Evolutionary conservation across 2,113 vertebrate genomes (phyloP).

Genomic region (Erythrolamprus reginae): DNA sequence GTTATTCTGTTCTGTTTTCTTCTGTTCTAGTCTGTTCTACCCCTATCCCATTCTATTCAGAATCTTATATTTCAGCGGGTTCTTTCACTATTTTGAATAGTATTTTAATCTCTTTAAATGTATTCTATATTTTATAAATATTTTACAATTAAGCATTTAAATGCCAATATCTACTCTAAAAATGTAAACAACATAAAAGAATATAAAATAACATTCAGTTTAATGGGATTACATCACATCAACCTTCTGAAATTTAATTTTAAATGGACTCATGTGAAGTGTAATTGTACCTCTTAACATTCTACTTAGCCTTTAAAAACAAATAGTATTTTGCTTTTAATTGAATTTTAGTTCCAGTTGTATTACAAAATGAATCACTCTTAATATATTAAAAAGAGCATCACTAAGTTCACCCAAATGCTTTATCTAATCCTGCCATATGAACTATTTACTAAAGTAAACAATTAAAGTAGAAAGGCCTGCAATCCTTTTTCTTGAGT

Average conservation of each 20-base stretch:
- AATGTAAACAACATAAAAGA: background rate
- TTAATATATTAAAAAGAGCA: conserved; percentile 39
- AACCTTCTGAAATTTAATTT: background rate
- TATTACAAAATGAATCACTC: conserved; percentile 9
- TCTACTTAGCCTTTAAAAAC: background rate
- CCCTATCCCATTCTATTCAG: too few species aligned
- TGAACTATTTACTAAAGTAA: conserved; percentile 62
- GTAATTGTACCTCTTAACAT: background rate
- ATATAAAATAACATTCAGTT: background rate
- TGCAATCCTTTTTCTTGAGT: conserved; percentile 52
- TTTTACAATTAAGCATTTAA: background rate
- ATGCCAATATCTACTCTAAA: background rate
- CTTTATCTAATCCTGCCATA: conserved; percentile 46
- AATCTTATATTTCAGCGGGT: background rate
- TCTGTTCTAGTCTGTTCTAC: too few species aligned
- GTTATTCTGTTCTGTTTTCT: too few species aligned
- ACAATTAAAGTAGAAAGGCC: conserved; percentile 59
- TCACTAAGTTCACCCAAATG: conserved; percentile 27
- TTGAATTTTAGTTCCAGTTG: background rate
- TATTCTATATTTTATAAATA: background rate
- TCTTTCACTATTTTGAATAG: background rate
- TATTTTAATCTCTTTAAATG: background rate
- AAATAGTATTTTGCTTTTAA: background rate
- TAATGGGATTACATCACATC: background rate
- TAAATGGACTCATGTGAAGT: background rate